Evolutionary conservation across 2,888 invertebrate species (phyloP), one percentile per base, ranked within the genome.

Genomic region (Corythucha ciliata): DNA sequence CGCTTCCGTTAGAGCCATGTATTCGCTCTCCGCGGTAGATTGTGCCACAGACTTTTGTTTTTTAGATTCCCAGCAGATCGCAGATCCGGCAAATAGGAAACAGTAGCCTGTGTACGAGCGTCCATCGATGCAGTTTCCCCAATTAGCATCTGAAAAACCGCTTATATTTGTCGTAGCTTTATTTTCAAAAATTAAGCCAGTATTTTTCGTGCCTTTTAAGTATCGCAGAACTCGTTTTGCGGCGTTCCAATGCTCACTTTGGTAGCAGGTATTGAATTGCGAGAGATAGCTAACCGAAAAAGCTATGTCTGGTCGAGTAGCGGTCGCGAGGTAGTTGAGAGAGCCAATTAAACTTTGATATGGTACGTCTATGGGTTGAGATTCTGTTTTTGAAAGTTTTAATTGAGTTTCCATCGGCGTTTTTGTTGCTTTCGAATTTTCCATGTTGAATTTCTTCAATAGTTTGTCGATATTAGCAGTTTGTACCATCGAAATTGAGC

Each of bases 171-270:
- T 4, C 5, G 18, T 5, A 21, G 14, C 39, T 6, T 20, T 39
- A n/a, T 14, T 39, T 5, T 4, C 4, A 12, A 8, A 48, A 10
- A 22, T 21, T 2, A 48, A 27, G 10, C 55, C 55, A 18, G 27
- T n/a, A 12, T 53, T 36, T 21, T 7, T 45, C 1, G 58, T 55
- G 14, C 55, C 52, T 34, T 52, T 47, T 18, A 59, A 36, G 25
- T 59, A 58, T 12, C 56, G 14, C 7, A 61, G 29, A n/a, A 61
- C 46, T 1, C 33, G 12, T 44, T 58, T 60, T 1, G 56, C 59
- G 5, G 53, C 53, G 12, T 54, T 44, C 48, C 50, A 58, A 20
- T 53, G 39, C n/a, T 12, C 42, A 21, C 27, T 48, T 10, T 16
- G 18, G 21, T 39, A 37, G 24, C 36, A 44, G 8, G 32, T 26